These are phyloP conservation scores for Ophion ellenae DNA, from an alignment of 2,888 invertebrate species.

Conservation along the genomic window DNA sequence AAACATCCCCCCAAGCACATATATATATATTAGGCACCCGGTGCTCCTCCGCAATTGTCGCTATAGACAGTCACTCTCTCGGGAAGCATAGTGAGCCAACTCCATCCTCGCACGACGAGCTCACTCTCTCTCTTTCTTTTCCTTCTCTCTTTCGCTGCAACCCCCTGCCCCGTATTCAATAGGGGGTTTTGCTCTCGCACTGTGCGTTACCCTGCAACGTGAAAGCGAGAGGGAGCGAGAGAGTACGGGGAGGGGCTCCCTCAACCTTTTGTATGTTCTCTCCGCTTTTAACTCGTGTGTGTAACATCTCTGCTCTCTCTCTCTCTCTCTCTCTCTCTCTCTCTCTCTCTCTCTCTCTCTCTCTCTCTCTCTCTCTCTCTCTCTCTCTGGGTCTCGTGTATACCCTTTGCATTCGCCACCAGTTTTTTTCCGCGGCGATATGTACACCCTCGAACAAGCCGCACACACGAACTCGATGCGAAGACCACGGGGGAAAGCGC, in stretches of 20 bases:
- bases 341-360: not conserved
- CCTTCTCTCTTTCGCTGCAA: constrained; percentile 41
- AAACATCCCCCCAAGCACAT: constrained; percentile 73
- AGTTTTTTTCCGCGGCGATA: constrained; percentile 34
- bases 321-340: not conserved
- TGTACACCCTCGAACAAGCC: constrained; percentile 42
- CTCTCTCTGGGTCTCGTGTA: constrained; percentile 56
- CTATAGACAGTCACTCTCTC: constrained; percentile 56
- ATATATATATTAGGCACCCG: constrained; percentile 38
- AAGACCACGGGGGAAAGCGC: constrained; percentile 47
- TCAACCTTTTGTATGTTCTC: constrained; percentile 25
- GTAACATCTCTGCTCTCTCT: constrained; percentile 18
- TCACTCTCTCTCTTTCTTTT: too few relatives aligned
- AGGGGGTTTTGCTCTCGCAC: constrained; percentile 71
- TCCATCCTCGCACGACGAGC: constrained; percentile 53
- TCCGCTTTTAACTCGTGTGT: constrained; percentile 30
- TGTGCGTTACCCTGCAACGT: constrained; percentile 60
- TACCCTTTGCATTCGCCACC: constrained; percentile 42
- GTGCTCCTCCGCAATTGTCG: constrained; percentile 73
- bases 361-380: not conserved
- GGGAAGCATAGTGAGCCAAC: constrained; percentile 48
- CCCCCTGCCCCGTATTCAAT: constrained; percentile 53
- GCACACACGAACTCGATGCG: constrained; percentile 22
- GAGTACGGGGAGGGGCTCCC: constrained; percentile 2
- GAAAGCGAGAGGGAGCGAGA: not conserved